Evolutionary conservation across 2,113 vertebrate species (phyloP).

Genomic region (Tupaia tana): DNA sequence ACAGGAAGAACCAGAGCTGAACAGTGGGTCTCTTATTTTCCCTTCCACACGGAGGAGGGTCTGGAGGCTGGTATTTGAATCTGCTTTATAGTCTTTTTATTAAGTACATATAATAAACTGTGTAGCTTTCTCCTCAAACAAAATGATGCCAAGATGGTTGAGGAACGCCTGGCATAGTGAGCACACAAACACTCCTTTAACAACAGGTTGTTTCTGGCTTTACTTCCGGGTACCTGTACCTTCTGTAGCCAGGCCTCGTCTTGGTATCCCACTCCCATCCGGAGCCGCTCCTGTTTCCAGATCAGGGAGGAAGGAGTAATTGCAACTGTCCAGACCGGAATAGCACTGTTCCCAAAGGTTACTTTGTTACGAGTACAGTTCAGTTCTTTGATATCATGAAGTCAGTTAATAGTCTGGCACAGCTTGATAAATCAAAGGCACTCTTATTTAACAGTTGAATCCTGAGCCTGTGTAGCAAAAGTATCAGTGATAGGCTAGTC

Average conservation of each 20-base stretch:
- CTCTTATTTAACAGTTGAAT: background rate
- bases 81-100: background rate
- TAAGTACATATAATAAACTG: background rate
- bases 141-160: background rate
- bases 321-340: background rate
- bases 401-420: background rate
- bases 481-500: background rate
- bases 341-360: background rate
- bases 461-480: background rate
- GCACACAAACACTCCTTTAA: background rate
- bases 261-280: background rate
- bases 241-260: background rate
- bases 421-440: background rate
- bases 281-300: background rate
- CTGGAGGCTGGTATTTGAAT: background rate
- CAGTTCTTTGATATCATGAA: background rate
- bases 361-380: background rate
- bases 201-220: background rate
- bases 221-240: background rate
- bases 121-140: background rate
- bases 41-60: background rate
- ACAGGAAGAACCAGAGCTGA: background rate
- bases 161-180: background rate
- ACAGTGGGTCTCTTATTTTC: background rate
- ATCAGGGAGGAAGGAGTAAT: background rate